Base-by-base conservation (phyloP, 2,797 vertebrate genomes). In the Liparis tanakae region DNA sequence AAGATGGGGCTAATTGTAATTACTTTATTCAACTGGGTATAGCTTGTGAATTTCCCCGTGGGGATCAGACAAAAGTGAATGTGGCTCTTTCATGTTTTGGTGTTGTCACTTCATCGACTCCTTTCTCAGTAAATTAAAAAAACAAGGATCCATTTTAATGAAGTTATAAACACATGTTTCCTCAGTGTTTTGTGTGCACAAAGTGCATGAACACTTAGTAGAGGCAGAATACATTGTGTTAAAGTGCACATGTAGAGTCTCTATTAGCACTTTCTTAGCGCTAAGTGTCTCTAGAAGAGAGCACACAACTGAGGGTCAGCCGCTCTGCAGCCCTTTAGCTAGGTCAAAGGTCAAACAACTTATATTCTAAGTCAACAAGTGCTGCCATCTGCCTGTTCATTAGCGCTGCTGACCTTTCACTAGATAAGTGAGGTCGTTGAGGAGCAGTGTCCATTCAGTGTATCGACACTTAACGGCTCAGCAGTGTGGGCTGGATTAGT, bases 351-450 rank as follows among this genome's bases (percentile, higher is more conserved):
- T 78, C 78, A 88, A 83, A 85, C 78, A 78, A 86, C 74, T 89
- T 73, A 80, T 85, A 76, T 63, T 75, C 84, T 53, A 73, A 82
- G 84, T 88, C 82, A 80, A 81, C 56, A 79, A 86, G 81, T 65
- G 72, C 68, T 30, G 62, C 77, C 85, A 83, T 85, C 80, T 79
- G 80, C 67, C 78, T 81, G 75, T 77, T 91, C 79, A 90, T 90
- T 86, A 90, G 74, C 0, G 2, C 41, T 0, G 2, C 48, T 61
- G 85, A 83, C 81, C 80, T 88, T 84, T 78, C 12, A 0, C 68
- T 65, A 12, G 79, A 72, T 76, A 83, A 88, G 73, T 70, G 80
- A 78, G 84, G 78, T 85, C 87, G 80, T 22, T 0, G 61, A 84
- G 80, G 44, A 81, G 59, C 48, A 58, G 67, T 62, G 64, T 72